Evolutionary conservation across 2,113 vertebrate species (phyloP).

Genomic region (Mellivora capensis): DNA sequence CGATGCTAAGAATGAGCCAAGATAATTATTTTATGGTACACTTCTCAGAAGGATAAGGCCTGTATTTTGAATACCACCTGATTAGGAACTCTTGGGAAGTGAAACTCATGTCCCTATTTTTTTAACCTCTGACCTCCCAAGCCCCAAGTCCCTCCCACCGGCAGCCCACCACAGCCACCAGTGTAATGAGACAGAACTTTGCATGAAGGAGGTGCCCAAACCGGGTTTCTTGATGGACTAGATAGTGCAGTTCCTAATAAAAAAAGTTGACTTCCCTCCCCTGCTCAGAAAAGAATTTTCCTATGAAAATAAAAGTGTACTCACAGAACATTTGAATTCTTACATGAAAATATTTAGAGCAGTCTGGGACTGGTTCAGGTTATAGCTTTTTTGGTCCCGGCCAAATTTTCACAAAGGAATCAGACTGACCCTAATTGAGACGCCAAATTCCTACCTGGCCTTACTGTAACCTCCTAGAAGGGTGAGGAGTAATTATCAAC

Average conservation of each 20-base stretch:
- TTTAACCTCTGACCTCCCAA: neutral
- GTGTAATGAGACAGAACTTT: neutral
- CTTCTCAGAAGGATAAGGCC: neutral
- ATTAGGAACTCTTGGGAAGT: neutral
- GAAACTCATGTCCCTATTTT: neutral
- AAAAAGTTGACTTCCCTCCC: neutral
- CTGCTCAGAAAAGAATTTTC: neutral
- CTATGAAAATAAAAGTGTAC: neutral
- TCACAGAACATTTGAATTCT: neutral
- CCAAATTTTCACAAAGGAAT: neutral
- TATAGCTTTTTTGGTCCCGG: neutral
- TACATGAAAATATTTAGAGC: neutral
- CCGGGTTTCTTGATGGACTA: neutral
- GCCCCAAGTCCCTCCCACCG: accelerated
- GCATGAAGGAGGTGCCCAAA: neutral
- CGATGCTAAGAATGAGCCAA: neutral
- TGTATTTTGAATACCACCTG: neutral
- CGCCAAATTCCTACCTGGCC: neutral
- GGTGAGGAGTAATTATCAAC: constrained; percentile 4
- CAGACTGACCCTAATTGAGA: neutral
- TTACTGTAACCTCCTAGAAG: neutral
- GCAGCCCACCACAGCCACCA: accelerated
- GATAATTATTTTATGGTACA: neutral
- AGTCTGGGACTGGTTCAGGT: neutral
- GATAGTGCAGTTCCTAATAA: neutral